These are phyloP conservation scores for Diachasmimorpha longicaudata DNA, from an alignment of 1,140 invertebrate species.

Conservation along the genomic window DNA sequence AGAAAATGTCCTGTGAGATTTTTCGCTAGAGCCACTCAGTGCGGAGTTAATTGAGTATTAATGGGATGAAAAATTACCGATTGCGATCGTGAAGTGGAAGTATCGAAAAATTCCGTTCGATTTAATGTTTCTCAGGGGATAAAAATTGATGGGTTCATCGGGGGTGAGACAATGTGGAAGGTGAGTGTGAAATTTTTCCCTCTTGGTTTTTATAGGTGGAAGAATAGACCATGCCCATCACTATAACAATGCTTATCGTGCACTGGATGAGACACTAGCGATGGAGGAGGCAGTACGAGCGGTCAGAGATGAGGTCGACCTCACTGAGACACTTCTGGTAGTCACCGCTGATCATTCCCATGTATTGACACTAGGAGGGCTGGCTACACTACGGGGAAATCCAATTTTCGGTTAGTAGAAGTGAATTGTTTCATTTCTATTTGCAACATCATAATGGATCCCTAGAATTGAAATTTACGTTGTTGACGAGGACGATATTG, in stretches of 20 bases:
- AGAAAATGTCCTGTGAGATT: too few relatives aligned
- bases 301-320: conserved; percentile 72
- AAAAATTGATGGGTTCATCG: too few relatives aligned
- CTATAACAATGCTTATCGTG: conserved; percentile 76
- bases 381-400: conserved; percentile 71
- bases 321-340: conserved; percentile 77
- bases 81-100: too few relatives aligned
- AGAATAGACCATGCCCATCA: conserved; percentile 87
- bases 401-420: conserved; percentile 69
- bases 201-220: conserved; percentile 67
- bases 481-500: too few relatives aligned
- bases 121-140: too few relatives aligned
- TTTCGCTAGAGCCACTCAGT: too few relatives aligned
- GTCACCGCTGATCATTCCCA: conserved; percentile 86
- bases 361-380: conserved; percentile 78
- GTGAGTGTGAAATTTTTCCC: too few relatives aligned
- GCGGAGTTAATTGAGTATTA: too few relatives aligned
- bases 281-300: conserved; percentile 75
- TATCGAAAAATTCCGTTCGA: too few relatives aligned
- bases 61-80: too few relatives aligned
- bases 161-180: too few relatives aligned
- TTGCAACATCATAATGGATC: background rate
- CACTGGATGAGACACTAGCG: conserved; percentile 79
- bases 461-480: too few relatives aligned
- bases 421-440: background rate